These are phyloP conservation scores for Melanotaenia duboulayi DNA, from an alignment of 2,113 vertebrate genomes.

Conservation along the genomic window DNA sequence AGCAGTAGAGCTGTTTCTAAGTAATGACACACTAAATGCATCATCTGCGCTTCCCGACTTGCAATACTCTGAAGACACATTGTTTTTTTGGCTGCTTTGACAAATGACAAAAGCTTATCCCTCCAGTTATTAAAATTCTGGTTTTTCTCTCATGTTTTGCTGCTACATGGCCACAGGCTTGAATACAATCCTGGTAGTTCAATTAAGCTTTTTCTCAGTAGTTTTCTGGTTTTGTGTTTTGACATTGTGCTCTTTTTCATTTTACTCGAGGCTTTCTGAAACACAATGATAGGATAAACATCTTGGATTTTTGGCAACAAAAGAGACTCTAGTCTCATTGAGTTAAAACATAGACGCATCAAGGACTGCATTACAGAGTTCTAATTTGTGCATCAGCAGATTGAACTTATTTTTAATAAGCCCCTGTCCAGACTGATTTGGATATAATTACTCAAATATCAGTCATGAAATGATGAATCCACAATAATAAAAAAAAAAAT, in stretches of 20 bases:
- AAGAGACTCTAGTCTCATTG: constrained; percentile 21
- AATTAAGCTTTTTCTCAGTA: constrained; percentile 49
- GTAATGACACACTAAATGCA: constrained; percentile 50
- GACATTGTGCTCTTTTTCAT: constrained; percentile 22
- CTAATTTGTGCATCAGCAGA: constrained; percentile 36
- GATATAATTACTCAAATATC: constrained; percentile 46
- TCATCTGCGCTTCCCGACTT: constrained; percentile 42
- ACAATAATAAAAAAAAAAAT: constrained; percentile 21
- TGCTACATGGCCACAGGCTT: constrained; percentile 46
- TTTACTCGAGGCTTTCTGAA: constrained; percentile 43
- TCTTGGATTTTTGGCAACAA: constrained; percentile 27
- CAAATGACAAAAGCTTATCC: constrained; percentile 58
- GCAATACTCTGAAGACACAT: constrained; percentile 41
- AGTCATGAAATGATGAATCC: constrained; percentile 29
- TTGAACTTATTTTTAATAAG: constrained; percentile 19
- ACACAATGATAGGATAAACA: constrained; percentile 29
- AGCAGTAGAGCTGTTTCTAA: constrained; percentile 27
- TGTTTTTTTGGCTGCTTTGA: constrained; percentile 50
- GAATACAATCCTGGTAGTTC: constrained; percentile 45
- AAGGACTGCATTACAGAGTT: constrained; percentile 24
- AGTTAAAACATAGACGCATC: constrained; percentile 31
- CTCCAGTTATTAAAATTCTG: constrained; percentile 57
- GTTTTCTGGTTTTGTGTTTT: constrained; percentile 41
- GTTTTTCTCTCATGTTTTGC: constrained; percentile 51
- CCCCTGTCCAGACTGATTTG: constrained; percentile 38